These are phyloP conservation scores for Amniataba percoides DNA, from an alignment of 2,797 vertebrate species.

Conservation along the genomic window DNA sequence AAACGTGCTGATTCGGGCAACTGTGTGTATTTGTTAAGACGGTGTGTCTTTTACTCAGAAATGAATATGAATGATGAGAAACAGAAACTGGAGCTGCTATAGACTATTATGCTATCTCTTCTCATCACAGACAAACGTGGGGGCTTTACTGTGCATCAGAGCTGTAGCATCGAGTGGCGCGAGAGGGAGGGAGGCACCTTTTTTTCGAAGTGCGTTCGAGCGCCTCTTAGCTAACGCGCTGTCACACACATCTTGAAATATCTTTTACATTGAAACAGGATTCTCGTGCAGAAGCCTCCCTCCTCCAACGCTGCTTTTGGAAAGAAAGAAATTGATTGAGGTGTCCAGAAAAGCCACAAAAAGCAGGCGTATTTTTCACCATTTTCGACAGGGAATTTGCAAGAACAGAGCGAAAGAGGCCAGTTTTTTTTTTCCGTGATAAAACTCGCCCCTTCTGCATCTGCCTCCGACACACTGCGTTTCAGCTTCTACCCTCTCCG, in stretches of 20 bases:
- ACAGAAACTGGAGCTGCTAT: constrained; percentile 75
- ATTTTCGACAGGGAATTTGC: constrained; percentile 42
- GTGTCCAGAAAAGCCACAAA: constrained; percentile 4
- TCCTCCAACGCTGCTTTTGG: constrained; percentile 45
- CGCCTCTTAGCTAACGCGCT: constrained; percentile 47
- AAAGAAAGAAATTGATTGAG: neutral
- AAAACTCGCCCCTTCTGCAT: constrained; percentile 26
- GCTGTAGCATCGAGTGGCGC: constrained; percentile 35
- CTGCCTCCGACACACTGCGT: constrained; percentile 30
- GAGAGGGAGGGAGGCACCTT: constrained; percentile 33
- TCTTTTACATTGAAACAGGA: constrained; percentile 17
- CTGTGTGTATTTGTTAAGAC: constrained; percentile 72
- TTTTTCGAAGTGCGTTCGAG: constrained; percentile 32
- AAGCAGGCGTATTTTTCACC: constrained; percentile 16
- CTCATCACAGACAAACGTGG: constrained; percentile 64
- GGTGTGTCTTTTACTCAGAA: constrained; percentile 65
- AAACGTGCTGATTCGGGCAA: constrained; percentile 67
- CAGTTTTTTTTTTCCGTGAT: constrained; percentile 44
- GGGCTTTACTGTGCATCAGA: constrained; percentile 51
- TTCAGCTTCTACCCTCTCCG: constrained; percentile 47
- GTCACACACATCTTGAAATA: constrained; percentile 50
- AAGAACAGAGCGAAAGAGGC: constrained; percentile 31
- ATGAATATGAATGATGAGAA: constrained; percentile 66
- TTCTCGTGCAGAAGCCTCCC: constrained; percentile 25
- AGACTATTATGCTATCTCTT: constrained; percentile 74